Evolutionary conservation across 2,888 invertebrate genomes (phyloP), one percentile per base, ranked within the genome.

Genomic region (Ctenicera cuprea): DNA sequence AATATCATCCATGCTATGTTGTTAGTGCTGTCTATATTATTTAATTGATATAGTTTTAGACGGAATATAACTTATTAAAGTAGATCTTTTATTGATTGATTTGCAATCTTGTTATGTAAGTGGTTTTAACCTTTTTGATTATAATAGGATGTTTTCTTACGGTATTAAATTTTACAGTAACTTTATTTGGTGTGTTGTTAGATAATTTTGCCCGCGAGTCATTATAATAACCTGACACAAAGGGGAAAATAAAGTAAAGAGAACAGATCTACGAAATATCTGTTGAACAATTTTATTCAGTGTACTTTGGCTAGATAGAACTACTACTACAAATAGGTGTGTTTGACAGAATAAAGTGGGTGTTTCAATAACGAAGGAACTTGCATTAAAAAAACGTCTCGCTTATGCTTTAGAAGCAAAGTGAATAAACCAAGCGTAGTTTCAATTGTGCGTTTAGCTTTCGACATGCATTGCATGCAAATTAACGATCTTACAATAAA

Each of bases 371-470:
- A 68, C 33, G 73, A 59, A 63, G 77, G 74, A 79, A 77, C 74
- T 77, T 74, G 66, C 77, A 76, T 74, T 26, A 26, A 77, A 77
- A n/a, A 79, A 77, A 81, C 78, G 80, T 83, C 82, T 85, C 83
- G 84, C 83, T 84, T 85, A 80, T 79, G 85, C 85, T 85, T 85
- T 83, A 84, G 83, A 84, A 76, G 81, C 72, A 80, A 76, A 82
- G 80, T 78, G 80, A 82, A 78, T 81, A 82, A 75, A 83, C 78
- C 78, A 81, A 81, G 79, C 73, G 78, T 80, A 81, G 80, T 81
- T 80, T 78, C 78, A 79, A 79, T 82, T 82, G 80, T 80, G 82
- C 81, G 82, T 83, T 81, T 82, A 82, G 84, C 84, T 83, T 83
- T 79, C 78, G 69, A 81, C 80, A 82, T 85, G 83, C 84, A 85